These are phyloP conservation scores for Carterocephalus palaemon DNA, from an alignment of 2,888 invertebrate species.

Conservation along the genomic window DNA sequence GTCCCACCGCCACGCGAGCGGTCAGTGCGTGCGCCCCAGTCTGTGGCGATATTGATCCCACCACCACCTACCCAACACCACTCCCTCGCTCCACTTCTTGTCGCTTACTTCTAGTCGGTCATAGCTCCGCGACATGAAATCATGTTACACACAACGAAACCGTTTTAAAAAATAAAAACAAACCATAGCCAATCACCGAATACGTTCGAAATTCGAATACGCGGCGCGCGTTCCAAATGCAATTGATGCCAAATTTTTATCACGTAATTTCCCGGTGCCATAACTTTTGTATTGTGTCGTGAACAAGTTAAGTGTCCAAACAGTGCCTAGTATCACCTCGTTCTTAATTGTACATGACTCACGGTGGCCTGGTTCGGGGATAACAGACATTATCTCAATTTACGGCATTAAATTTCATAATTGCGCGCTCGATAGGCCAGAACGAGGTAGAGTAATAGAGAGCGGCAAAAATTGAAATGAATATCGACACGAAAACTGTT, in stretches of 20 bases:
- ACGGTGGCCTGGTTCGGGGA: constrained; percentile 49
- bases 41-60: constrained; percentile 73
- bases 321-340: constrained; percentile 40
- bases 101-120: constrained; percentile 61
- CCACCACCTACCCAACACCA: constrained; percentile 62
- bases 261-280: constrained; percentile 26
- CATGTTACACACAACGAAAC: constrained; percentile 46
- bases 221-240: constrained; percentile 24
- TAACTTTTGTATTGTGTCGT: constrained; percentile 38
- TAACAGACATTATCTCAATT: constrained; percentile 55
- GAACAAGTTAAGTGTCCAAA: constrained; percentile 27
- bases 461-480: constrained; percentile 14
- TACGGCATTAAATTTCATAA: constrained; percentile 53
- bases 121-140: constrained; percentile 65
- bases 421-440: constrained; percentile 34
- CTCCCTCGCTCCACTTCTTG: constrained; percentile 59
- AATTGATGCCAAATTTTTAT: constrained; percentile 28
- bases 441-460: constrained; percentile 2
- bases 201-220: constrained; percentile 13
- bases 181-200: constrained; percentile 11
- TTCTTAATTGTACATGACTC: constrained; percentile 56
- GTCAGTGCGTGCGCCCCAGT: constrained; percentile 76
- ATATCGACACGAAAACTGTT: constrained; percentile 21
- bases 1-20: constrained; percentile 47
- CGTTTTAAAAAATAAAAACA: constrained; percentile 40